A percentile compares a stretch with the other conserved stretches of the same genome.
These are phyloP conservation scores for Falco biarmicus DNA, from an alignment of 2,797 vertebrate genomes.

Conservation along the genomic window DNA sequence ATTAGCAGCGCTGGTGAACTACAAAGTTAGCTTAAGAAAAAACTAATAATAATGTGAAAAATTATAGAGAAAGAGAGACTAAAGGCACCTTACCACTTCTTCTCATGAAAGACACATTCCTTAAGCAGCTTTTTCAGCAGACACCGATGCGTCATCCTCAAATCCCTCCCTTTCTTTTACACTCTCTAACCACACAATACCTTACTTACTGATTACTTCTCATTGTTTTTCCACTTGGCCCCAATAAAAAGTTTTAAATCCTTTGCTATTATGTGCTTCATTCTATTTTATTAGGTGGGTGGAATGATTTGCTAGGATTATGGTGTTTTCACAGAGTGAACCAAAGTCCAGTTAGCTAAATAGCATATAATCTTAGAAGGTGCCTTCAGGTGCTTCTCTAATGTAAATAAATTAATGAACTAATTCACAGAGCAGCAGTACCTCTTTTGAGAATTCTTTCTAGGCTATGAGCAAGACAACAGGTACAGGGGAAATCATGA, in stretches of 20 bases:
- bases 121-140: slow-evolving; percentile 16
- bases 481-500: neutral
- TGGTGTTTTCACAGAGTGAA: slow-evolving; percentile 39
- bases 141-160: neutral
- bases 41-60: slow-evolving; percentile 18
- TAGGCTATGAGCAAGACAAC: neutral
- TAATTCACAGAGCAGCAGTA: neutral
- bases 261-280: slow-evolving; percentile 3
- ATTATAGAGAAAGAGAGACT: neutral
- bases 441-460: neutral
- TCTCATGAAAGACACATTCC: neutral
- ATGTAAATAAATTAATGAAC: slow-evolving; percentile 47
- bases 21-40: neutral
- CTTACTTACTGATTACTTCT: neutral
- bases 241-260: slow-evolving; percentile 1
- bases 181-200: slow-evolving; percentile 1
- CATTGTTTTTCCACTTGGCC: neutral
- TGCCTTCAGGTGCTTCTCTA: slow-evolving; percentile 47
- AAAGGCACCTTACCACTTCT: neutral
- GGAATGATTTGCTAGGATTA: slow-evolving; percentile 30
- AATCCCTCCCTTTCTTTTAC: neutral
- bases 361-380: neutral
- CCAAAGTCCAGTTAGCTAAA: slow-evolving; percentile 20
- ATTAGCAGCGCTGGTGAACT: neutral
- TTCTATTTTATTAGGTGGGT: slow-evolving; percentile 19